Conservation (phyloP, 2,888 invertebrate species). For the Calameuta idolon region DNA sequence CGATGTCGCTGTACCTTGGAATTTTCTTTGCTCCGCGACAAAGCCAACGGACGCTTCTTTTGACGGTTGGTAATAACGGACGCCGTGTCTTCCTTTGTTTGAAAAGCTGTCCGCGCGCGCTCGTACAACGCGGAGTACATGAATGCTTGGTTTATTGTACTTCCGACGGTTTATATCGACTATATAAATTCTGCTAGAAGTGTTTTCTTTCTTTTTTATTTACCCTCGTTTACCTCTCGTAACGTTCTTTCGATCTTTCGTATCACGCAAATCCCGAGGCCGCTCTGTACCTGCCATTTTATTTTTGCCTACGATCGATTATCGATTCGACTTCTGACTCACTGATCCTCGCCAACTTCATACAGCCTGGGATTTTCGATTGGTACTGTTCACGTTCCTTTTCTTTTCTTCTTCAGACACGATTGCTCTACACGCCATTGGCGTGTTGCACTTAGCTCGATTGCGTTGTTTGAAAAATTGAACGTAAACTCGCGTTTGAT, state of each 20-base stretch:
- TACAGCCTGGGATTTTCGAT: background rate
- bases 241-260: background rate
- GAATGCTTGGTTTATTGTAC: background rate
- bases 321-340: background rate
- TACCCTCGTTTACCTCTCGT: background rate
- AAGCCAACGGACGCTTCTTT: background rate
- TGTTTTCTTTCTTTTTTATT: background rate
- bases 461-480: background rate
- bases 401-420: background rate
- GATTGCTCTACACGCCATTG: background rate
- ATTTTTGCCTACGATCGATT: background rate
- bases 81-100: slow-evolving; percentile 33
- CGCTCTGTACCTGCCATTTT: background rate
- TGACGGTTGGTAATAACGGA: background rate
- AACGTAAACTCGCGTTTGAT: background rate
- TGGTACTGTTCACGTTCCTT: background rate
- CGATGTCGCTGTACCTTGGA: background rate
- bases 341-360: background rate
- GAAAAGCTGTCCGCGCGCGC: slow-evolving; percentile 43
- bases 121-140: background rate
- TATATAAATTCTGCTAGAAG: background rate
- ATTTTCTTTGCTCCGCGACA: background rate
- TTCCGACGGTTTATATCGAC: background rate
- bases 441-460: background rate
- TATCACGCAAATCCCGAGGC: background rate